phyloP scores from a whole-genome alignment of 2,797 vertebrate genomes.

The Decapterus maruadsi region DNA sequence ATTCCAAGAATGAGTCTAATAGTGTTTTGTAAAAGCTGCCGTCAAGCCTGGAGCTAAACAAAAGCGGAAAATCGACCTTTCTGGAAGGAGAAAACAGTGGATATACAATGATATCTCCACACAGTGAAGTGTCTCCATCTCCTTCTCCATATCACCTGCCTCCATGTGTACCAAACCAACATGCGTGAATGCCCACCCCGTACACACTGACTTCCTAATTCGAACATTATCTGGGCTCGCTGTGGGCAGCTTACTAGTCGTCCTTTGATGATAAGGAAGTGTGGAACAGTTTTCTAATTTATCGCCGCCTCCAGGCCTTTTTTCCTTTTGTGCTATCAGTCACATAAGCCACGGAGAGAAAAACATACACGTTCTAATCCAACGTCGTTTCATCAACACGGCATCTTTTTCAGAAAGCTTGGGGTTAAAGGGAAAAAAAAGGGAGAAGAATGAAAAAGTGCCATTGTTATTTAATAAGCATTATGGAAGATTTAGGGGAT shows the following conservation, averaged over 20 bases:
- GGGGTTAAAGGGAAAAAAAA: slow-evolving; percentile 23
- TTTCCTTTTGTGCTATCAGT: slow-evolving; percentile 69
- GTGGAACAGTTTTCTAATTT: slow-evolving; percentile 73
- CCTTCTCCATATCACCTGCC: slow-evolving; percentile 38
- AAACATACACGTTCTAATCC: slow-evolving; percentile 64
- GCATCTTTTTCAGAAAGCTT: slow-evolving; percentile 47
- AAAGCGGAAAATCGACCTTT: slow-evolving; percentile 48
- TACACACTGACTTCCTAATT: slow-evolving; percentile 38
- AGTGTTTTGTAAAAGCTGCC: slow-evolving; percentile 40
- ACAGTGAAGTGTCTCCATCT: slow-evolving; percentile 52
- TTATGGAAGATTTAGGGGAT: slow-evolving; percentile 42
- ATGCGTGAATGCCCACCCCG: slow-evolving; percentile 15
- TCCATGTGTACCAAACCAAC: slow-evolving; percentile 29
- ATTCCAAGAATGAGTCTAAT: slow-evolving; percentile 23
- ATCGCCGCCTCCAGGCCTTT: slow-evolving; percentile 64
- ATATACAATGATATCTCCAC: slow-evolving; percentile 35
- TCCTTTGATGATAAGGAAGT: slow-evolving; percentile 78
- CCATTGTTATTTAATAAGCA: slow-evolving; percentile 58
- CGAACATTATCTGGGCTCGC: slow-evolving; percentile 53
- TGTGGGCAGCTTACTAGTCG: slow-evolving; percentile 56
- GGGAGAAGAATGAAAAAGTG: background rate
- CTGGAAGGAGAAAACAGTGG: slow-evolving; percentile 10
- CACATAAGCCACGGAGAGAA: slow-evolving; percentile 53
- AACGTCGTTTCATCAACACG: slow-evolving; percentile 49
- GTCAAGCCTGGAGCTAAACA: slow-evolving; percentile 23